These are phyloP conservation scores for Epirrhoe alternata DNA, from an alignment of 2,888 invertebrate genomes.

Conservation along the genomic window DNA sequence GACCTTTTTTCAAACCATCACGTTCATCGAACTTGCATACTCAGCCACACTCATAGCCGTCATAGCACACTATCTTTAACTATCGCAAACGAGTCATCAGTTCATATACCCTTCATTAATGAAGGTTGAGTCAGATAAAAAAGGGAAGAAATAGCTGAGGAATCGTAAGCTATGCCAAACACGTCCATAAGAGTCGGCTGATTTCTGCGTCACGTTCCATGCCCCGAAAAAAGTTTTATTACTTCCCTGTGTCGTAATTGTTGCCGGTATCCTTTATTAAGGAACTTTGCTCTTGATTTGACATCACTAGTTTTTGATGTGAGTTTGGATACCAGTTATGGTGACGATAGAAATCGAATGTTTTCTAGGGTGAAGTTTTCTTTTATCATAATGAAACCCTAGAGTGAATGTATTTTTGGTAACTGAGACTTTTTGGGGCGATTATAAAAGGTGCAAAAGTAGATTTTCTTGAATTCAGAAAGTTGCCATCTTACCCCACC, in stretches of 20 bases:
- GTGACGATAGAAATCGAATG: background rate
- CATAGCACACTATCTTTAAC: conserved; percentile 3
- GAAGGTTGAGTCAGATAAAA: conserved; percentile 48
- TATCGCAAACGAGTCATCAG: conserved; percentile 12
- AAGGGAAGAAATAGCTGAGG: conserved; percentile 58
- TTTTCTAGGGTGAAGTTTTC: background rate
- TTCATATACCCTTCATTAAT: conserved; percentile 46
- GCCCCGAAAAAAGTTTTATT: conserved; percentile 77
- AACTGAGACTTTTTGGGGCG: too few species aligned
- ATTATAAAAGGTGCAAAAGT: too few species aligned
- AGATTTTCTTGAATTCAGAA: background rate
- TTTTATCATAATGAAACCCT: background rate
- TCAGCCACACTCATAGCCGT: background rate
- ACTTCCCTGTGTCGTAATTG: conserved; percentile 77
- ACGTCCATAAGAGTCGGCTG: conserved; percentile 73
- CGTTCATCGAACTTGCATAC: background rate
- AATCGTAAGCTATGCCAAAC: conserved; percentile 69
- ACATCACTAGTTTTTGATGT: conserved; percentile 39
- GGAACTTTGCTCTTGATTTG: conserved; percentile 67
- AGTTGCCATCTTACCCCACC: background rate
- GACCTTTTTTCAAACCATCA: too few species aligned
- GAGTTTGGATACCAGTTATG: conserved; percentile 3
- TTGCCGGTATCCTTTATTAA: conserved; percentile 74
- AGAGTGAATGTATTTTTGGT: background rate
- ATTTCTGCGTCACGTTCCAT: conserved; percentile 73